A percentile compares a stretch with the other conserved stretches of the same genome.
phyloP scores from a whole-genome alignment of 2,113 vertebrate genomes.

The Sinocyclocheilus anshuiensis region DNA sequence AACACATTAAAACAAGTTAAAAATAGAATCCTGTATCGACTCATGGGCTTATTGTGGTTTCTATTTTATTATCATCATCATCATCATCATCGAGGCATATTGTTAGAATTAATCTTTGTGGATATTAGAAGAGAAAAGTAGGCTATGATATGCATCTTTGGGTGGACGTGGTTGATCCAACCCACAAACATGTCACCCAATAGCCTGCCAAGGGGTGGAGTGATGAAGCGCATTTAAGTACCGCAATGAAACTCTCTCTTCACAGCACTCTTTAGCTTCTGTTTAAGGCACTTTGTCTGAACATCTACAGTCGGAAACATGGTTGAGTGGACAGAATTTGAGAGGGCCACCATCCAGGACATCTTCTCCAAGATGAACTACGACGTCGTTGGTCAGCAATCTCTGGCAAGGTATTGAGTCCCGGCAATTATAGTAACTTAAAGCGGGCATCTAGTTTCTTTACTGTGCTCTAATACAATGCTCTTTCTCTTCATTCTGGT shows the following conservation, averaged over 20 bases:
- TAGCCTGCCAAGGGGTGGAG: conserved; percentile 31
- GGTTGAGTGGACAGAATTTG: conserved; percentile 68
- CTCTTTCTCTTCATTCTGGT: not conserved
- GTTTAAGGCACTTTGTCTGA: not conserved
- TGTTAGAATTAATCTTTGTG: no score
- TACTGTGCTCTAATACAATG: not conserved
- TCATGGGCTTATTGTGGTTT: no score
- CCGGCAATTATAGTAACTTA: conserved; percentile 6
- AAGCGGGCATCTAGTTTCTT: conserved; percentile 50
- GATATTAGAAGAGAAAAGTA: not conserved
- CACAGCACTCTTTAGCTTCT: conserved; percentile 1
- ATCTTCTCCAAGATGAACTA: conserved; percentile 56
- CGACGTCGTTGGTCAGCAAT: conserved; percentile 56
- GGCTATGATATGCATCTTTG: conserved; percentile 25
- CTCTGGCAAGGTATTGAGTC: conserved; percentile 62
- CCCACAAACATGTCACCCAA: conserved; percentile 36
- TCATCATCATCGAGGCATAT: no score
- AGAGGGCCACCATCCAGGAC: conserved; percentile 57
- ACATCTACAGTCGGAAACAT: conserved; percentile 53
- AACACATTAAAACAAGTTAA: no score
- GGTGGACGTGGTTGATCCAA: conserved; percentile 4
- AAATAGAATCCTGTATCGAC: conserved; percentile 47
- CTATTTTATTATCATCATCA: no score
- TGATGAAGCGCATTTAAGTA: not conserved
- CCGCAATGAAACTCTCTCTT: not conserved